Evolutionary conservation across 35 echinoderm and acorn worm genomes (phyloP).

Genomic region (Heliocidaris erythrogramma): DNA sequence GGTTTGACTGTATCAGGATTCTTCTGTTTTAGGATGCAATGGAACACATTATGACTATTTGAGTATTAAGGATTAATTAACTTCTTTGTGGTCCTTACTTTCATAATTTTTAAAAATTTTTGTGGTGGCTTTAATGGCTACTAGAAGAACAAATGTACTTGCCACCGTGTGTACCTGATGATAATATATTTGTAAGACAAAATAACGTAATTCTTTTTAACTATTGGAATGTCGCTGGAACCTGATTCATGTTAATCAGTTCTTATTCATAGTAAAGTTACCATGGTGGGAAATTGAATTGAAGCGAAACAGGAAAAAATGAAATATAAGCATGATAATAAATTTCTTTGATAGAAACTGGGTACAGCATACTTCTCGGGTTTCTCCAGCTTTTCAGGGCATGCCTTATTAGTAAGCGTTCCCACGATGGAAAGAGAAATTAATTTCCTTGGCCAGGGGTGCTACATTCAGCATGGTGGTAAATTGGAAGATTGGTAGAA

Average conservation of each 20-base stretch:
- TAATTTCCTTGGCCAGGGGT: background rate
- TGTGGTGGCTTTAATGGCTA: too few species aligned
- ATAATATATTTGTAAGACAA: background rate
- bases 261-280: background rate
- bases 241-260: background rate
- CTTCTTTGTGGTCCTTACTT: too few species aligned
- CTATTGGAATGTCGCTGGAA: background rate
- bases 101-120: too few species aligned
- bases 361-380: background rate
- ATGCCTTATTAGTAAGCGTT: background rate
- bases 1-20: too few species aligned
- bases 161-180: too few species aligned
- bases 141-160: too few species aligned
- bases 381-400: background rate
- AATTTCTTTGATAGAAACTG: background rate
- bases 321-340: background rate
- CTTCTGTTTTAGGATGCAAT: too few species aligned
- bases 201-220: background rate
- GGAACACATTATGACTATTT: too few species aligned
- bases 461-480: background rate
- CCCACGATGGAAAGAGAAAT: background rate
- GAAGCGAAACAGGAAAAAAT: background rate
- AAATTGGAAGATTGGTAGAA: background rate
- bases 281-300: background rate
- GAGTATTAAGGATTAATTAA: too few species aligned